Evolutionary conservation across 1,140 invertebrate species (phyloP), one percentile per base, ranked within the genome.

Genomic region (Drosophila bipectinata): DNA sequence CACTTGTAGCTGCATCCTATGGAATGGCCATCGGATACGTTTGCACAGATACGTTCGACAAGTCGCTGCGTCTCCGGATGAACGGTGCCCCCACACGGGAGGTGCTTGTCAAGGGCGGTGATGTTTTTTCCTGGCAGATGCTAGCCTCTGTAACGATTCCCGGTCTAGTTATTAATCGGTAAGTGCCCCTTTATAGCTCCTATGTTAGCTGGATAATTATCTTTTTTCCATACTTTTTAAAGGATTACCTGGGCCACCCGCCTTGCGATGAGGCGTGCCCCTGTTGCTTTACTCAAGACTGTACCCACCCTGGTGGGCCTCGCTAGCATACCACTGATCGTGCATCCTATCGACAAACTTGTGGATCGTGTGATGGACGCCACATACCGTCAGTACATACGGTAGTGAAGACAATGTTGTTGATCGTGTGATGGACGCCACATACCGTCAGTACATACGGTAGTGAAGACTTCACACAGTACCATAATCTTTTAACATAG

Each of bases 91-190:
- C 67, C 15, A 77, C 92, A 63, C 93, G 92, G 48, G 92, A 93
- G 48, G 93, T 95, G 37, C 48, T 94, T 0, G 92, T 94, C n/a
- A 94, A 95, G 32, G 95, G 95, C 4, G 93, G 93, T 0, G 98
- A 99, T 92, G 97, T 97, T 0, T 92, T 99, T 8, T 82, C 97
- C 3, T 99, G 98, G 98, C 98, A 99, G 92, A 95, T 96, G 51
- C 93, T 99, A 52, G 98, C 98, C 6, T 98, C 98, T 3, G 96
- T 99, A 2, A 93, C 96, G 21, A 95, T 99, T 74, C 98, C 98
- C 21, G 98, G 98, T 18, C 94, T 97, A 62, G 96, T 96, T 7
- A 99, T 99, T 57, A 99, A 99, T 92, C 92, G 93, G 93, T 94
- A 44, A 44, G n/a, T n/a, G 2, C n/a, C n/a, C 1, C 1, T 0